These are phyloP conservation scores for Athetis lepigone DNA, from an alignment of 2,888 invertebrate genomes.

Conservation along the genomic window DNA sequence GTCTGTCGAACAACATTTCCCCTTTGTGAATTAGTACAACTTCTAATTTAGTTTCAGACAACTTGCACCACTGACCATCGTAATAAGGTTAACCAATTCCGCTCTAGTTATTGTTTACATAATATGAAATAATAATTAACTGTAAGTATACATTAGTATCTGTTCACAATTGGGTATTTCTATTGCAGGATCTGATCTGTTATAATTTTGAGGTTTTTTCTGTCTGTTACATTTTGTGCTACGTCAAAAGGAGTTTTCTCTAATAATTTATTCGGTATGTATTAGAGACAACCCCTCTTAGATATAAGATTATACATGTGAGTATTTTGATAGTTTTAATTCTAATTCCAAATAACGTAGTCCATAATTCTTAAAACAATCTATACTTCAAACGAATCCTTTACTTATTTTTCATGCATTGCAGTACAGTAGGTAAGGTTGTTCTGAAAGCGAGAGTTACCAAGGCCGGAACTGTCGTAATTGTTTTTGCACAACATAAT, in stretches of 20 bases:
- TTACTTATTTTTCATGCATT: constrained; percentile 44
- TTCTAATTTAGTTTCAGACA: constrained; percentile 25
- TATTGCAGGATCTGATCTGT: background rate
- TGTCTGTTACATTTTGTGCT: background rate
- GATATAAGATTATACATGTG: no score
- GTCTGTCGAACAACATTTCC: constrained; percentile 21
- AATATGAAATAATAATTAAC: constrained; percentile 40
- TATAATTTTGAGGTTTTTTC: background rate
- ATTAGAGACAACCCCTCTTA: no score
- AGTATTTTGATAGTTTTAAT: no score
- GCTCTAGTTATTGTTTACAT: constrained; percentile 62
- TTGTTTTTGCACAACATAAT: constrained; percentile 52
- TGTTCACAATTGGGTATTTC: background rate
- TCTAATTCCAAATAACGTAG: background rate
- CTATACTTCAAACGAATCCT: constrained; percentile 15
- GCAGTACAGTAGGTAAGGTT: constrained; percentile 60
- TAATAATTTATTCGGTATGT: no score
- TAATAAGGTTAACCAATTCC: constrained; percentile 53
- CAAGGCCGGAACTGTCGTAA: constrained; percentile 66
- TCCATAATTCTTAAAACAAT: background rate
- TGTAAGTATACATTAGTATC: constrained; percentile 1
- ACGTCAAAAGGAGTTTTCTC: background rate
- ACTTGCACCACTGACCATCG: constrained; percentile 35
- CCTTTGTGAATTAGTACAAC: constrained; percentile 29
- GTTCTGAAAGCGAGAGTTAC: constrained; percentile 68